Evolutionary conservation across 1,140 invertebrate genomes (phyloP).

Genomic region (Cotesia glomerata): DNA sequence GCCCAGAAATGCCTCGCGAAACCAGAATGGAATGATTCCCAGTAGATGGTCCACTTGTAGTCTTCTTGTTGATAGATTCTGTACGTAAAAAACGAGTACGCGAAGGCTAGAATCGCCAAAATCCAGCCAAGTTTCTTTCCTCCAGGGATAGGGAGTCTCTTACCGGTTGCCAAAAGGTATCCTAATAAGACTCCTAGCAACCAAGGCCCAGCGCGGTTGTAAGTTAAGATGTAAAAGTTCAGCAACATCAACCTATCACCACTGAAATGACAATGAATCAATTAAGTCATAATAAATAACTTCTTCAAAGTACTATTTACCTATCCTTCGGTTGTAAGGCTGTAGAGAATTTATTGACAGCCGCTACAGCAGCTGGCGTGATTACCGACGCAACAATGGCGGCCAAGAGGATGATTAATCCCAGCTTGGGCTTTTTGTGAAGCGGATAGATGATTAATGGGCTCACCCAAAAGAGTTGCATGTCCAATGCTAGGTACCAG

Average conservation of each 20-base stretch:
- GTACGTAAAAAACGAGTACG: conserved; percentile 5
- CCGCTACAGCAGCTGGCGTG: conserved; percentile 17
- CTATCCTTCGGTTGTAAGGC: conserved; percentile 3
- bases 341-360: conserved; percentile 22
- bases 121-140: conserved; percentile 12
- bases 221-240: conserved; percentile 45
- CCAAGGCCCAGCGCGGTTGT: conserved; percentile 64
- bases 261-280: background rate
- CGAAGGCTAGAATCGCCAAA: conserved; percentile 6
- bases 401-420: conserved; percentile 28
- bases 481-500: conserved; percentile 59
- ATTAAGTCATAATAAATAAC: background rate
- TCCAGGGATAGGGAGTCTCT: background rate
- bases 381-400: conserved; percentile 26
- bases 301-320: background rate
- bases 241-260: background rate
- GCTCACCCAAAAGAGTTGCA: conserved; percentile 53
- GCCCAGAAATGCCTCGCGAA: conserved; percentile 12
- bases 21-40: conserved; percentile 21
- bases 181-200: conserved; percentile 67
- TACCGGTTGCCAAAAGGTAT: conserved; percentile 45
- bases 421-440: conserved; percentile 36
- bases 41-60: conserved; percentile 17
- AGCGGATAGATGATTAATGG: conserved; percentile 53
- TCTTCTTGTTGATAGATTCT: conserved; percentile 18